These are phyloP conservation scores for Macroteleia sp. DNA, from an alignment of 2,888 invertebrate species.

Conservation along the genomic window DNA sequence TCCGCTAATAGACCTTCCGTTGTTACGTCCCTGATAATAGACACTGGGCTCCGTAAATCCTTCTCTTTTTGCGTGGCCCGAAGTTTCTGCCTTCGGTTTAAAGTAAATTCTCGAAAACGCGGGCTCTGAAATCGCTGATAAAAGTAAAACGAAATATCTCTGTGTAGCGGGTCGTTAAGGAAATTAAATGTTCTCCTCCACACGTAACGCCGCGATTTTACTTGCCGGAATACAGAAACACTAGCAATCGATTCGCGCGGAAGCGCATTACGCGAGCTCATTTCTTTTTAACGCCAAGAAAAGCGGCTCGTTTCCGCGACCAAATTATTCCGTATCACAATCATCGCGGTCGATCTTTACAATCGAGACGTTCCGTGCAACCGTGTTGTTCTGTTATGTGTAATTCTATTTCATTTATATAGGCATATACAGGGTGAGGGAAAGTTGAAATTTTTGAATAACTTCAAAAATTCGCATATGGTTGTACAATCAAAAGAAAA, in stretches of 20 bases:
- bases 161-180: slow-evolving; percentile 70
- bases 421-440: no score
- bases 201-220: slow-evolving; percentile 64
- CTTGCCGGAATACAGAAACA: slow-evolving; percentile 62
- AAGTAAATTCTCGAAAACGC: slow-evolving; percentile 69
- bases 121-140: slow-evolving; percentile 69
- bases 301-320: slow-evolving; percentile 56
- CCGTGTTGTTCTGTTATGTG: no score
- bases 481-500: no score
- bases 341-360: slow-evolving; percentile 42
- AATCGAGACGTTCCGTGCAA: slow-evolving; percentile 28
- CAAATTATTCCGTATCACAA: slow-evolving; percentile 52
- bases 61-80: slow-evolving; percentile 49
- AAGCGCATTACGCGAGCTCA: slow-evolving; percentile 58
- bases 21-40: slow-evolving; percentile 55
- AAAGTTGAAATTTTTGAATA: no score
- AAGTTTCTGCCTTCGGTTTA: slow-evolving; percentile 56
- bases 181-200: slow-evolving; percentile 71
- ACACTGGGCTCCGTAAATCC: slow-evolving; percentile 54
- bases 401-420: no score
- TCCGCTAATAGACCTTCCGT: slow-evolving; percentile 41
- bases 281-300: slow-evolving; percentile 61
- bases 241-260: slow-evolving; percentile 59
- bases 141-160: slow-evolving; percentile 68
- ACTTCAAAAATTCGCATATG: no score